Base-by-base conservation (phyloP, 2,797 vertebrate species). In the Pelochelys cantorii region DNA sequence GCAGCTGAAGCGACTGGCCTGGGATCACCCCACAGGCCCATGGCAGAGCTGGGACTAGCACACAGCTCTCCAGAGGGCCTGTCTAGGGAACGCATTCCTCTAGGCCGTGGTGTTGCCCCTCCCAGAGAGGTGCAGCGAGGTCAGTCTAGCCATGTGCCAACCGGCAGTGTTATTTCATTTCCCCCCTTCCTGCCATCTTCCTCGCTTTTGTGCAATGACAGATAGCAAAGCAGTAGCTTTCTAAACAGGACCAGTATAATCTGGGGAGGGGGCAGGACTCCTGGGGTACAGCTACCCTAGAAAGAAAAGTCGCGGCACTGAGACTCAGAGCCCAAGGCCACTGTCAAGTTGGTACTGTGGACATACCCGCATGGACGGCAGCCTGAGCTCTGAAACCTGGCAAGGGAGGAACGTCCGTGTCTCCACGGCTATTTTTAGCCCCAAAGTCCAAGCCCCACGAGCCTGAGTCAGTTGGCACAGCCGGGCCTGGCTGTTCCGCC, bases 91-190 rank as follows among this genome's bases (percentile, higher is more conserved):
- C 62, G 4, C n/a, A 65, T 18, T 34, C 22, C 20, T 1, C n/a
- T 5, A 0, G 65, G 86, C 60, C 71, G 77, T 48, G 11, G 60
- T 54, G 29, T 22, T n/a, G 57, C 56, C 90, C 22, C 2, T 0
- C 48, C 12, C 2, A 0, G 62, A 11, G 15, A 34, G 54, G 37
- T 75, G 75, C 48, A 48, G 57, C 1, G 0, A 20, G 68, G 29
- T 78, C 27, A 37, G 52, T n/a, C 37, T 17, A 25, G 60, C 48
- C 79, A 57, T 48, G 42, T 48, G 8, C 42, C 42, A 48, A 8
- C 42, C 42, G 42, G 42, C 68, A 6, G 34, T 37, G 11, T 74
- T 11, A 37, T n/a, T 65, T n/a, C 31, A 18, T 17, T 65, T n/a
- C 31, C 14, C 7, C 62, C 29, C 62, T 65, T 17, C 31, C 37